Base-by-base conservation (phyloP, 2,888 invertebrate species). In the Pteria penguin region DNA sequence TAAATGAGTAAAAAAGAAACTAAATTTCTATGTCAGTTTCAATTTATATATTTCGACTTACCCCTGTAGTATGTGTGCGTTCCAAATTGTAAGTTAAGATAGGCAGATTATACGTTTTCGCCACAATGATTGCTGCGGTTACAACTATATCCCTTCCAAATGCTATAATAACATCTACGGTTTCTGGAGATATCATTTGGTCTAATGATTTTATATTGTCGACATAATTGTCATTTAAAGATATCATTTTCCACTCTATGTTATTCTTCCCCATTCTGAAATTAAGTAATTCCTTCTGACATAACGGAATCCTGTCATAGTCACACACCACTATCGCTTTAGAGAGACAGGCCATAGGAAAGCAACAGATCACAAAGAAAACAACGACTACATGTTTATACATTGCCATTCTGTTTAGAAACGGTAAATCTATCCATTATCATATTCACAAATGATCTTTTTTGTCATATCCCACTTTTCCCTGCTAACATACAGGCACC, bases 141-240 rank as follows among this genome's bases (percentile, higher is more conserved):
- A 72, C 27, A n/a, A 72, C n/a, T 4, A 18, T 14, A 18, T 36
- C 58, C 27, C 65, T 26, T 14, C 72, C 72, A 14, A 63, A 57
- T 4, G 57, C 65, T 11, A 72, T 4, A 22, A 57, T 8, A 24
- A 72, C 57, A 57, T 65, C 65, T 55, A 11, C 8, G 36, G 14
- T 36, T 5, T 14, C 14, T 36, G 5, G 8, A 11, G 22, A 14
- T 60, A 27, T 60, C 60, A 27, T 24, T 5, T 60, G 26, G 4
- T 60, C 14, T 2, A 60, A 2, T 24, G 4, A 26, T 5, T 24
- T 18, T 11, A 60, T 27, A 26, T 60, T 27, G 14, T 22, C 27
- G 26, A 60, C 5, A 60, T 26, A 60, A 26, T 24, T 26, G 3
- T 27, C 60, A 60, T 14, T 60, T 60, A n/a, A n/a, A 36, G 5